These are phyloP conservation scores for Lutjanus erythropterus DNA, from an alignment of 2,113 vertebrate species.

Conservation along the genomic window DNA sequence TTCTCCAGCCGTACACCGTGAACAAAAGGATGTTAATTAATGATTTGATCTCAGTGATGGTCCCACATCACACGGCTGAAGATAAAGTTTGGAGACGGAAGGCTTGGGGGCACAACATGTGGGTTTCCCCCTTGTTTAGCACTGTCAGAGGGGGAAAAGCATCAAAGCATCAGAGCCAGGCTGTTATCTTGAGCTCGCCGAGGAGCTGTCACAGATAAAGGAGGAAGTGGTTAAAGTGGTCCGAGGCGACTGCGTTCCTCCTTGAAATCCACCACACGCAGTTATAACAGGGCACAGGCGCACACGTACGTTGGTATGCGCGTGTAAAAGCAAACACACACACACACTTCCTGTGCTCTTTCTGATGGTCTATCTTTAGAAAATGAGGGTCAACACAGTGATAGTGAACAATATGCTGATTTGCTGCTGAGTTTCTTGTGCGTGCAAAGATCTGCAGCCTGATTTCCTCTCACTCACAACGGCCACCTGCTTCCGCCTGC, in stretches of 20 bases:
- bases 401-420: constrained; percentile 66
- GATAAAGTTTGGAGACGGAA: constrained; percentile 74
- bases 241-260: constrained; percentile 41
- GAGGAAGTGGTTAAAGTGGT: constrained; percentile 77
- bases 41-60: constrained; percentile 72
- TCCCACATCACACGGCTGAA: constrained; percentile 74
- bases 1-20: constrained; percentile 15
- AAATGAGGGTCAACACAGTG: constrained; percentile 25
- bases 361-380: constrained; percentile 50
- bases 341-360: constrained; percentile 12
- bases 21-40: constrained; percentile 79
- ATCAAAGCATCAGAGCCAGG: constrained; percentile 67
- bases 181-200: constrained; percentile 68
- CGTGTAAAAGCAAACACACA: neutral
- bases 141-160: constrained; percentile 55
- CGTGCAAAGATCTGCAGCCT: constrained; percentile 55
- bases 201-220: constrained; percentile 71
- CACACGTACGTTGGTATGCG: constrained; percentile 26
- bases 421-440: constrained; percentile 46
- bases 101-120: constrained; percentile 71
- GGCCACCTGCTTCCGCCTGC: constrained; percentile 54
- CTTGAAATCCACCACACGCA: constrained; percentile 46
- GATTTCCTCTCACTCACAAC: constrained; percentile 51
- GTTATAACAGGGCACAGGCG: constrained; percentile 36
- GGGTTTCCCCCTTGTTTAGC: constrained; percentile 73